These are phyloP conservation scores for Dipodomys spectabilis DNA, from an alignment of 2,113 vertebrate species.

Conservation along the genomic window DNA sequence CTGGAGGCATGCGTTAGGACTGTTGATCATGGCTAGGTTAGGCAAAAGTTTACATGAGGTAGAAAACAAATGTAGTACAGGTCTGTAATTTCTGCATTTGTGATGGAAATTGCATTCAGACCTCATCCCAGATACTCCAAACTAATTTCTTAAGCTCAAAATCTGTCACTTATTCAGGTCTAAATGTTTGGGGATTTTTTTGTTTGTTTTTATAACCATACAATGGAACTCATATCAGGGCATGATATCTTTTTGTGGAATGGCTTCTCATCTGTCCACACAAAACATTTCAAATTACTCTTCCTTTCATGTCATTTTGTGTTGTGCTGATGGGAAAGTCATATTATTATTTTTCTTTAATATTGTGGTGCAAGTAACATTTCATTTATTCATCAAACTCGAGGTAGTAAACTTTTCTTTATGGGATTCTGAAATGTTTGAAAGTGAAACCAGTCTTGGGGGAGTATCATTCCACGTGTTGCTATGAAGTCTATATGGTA, in stretches of 20 bases:
- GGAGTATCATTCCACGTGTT: not conserved
- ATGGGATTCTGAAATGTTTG: not conserved
- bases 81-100: no score
- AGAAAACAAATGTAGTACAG: no score
- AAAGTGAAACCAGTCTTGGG: not conserved
- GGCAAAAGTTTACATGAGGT: no score
- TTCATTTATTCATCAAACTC: constrained; percentile 7
- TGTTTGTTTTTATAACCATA: not conserved
- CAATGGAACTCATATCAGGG: not conserved
- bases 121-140: no score
- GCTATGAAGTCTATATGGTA: not conserved
- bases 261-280: not conserved
- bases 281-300: not conserved
- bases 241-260: not conserved
- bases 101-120: no score
- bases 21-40: no score
- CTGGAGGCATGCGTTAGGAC: no score
- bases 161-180: not conserved
- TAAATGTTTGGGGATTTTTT: not conserved
- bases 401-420: not conserved
- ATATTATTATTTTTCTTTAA: not conserved
- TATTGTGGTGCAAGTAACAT: not conserved
- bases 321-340: not conserved
- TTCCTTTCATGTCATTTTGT: not conserved
- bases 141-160: not conserved